Conservation (phyloP, 37 sponge, comb jelly and placozoan species). For the Halisarca cf. caerulea region DNA sequence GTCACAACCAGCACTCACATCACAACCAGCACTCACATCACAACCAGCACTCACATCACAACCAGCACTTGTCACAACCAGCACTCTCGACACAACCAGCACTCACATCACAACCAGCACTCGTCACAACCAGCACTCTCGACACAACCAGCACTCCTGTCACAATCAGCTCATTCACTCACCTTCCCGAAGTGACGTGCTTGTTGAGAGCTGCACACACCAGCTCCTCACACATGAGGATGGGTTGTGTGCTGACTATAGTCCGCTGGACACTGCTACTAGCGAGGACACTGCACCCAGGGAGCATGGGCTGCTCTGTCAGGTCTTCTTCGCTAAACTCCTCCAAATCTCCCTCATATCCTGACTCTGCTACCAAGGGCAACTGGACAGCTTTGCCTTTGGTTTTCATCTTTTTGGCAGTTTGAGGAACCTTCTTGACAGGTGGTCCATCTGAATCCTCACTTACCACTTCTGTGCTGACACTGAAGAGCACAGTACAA, state of each 20-base stretch:
- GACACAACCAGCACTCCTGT: neutral
- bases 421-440: too few relatives aligned
- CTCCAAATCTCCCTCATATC: neutral
- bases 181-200: neutral
- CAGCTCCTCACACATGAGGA: neutral
- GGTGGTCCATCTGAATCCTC: too few relatives aligned
- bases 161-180: neutral
- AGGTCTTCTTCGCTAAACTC: neutral
- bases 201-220: neutral
- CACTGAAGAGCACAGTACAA: neutral
- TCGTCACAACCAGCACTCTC: neutral
- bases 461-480: neutral
- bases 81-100: too few relatives aligned
- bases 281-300: neutral
- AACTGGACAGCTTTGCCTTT: too few relatives aligned
- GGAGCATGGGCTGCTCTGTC: neutral
- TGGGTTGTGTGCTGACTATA: neutral
- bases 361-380: neutral
- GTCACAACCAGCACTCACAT: too few relatives aligned
- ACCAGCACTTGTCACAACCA: too few relatives aligned
- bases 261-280: neutral
- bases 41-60: too few relatives aligned
- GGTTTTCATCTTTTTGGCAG: too few relatives aligned
- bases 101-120: neutral
- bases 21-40: too few relatives aligned